phyloP scores from a whole-genome alignment of 2,888 invertebrate species.

The Dryadula phaetusa region DNA sequence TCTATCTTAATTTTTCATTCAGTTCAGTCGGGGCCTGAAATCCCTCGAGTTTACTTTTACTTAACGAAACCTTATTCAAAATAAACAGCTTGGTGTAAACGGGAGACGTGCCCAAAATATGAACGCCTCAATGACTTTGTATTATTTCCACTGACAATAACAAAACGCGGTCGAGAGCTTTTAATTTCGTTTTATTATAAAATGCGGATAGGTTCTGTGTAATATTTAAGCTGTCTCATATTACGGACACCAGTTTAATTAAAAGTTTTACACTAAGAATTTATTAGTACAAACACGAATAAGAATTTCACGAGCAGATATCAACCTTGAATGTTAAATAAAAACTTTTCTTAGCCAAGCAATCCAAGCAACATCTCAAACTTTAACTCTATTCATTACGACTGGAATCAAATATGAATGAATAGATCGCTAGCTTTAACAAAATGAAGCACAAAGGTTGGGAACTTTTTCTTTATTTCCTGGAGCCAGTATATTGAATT shows the following conservation, averaged over 20 bases:
- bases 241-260: conserved; percentile 28
- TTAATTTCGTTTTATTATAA: conserved; percentile 42
- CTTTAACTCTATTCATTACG: conserved; percentile 32
- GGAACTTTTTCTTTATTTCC: conserved; percentile 35
- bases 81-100: conserved; percentile 79
- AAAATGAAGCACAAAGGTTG: conserved; percentile 30
- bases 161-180: conserved; percentile 52
- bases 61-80: conserved; percentile 81
- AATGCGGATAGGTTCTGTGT: conserved; percentile 30
- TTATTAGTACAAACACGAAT: conserved; percentile 12
- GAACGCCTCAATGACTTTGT: conserved; percentile 63
- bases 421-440: conserved; percentile 31
- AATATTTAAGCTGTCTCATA: conserved; percentile 26
- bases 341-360: conserved; percentile 20
- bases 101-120: conserved; percentile 74
- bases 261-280: conserved; percentile 24
- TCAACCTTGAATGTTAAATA: conserved; percentile 23
- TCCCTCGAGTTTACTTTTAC: conserved; percentile 76
- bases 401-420: conserved; percentile 37
- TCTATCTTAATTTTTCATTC: conserved; percentile 75
- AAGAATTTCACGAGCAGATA: conserved; percentile 12
- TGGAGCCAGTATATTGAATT: conserved; percentile 39
- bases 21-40: conserved; percentile 61
- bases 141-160: conserved; percentile 72
- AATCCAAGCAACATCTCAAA: conserved; percentile 22